Conservation (phyloP, 2,113 vertebrate genomes). For the Dasyprocta punctata region DNA sequence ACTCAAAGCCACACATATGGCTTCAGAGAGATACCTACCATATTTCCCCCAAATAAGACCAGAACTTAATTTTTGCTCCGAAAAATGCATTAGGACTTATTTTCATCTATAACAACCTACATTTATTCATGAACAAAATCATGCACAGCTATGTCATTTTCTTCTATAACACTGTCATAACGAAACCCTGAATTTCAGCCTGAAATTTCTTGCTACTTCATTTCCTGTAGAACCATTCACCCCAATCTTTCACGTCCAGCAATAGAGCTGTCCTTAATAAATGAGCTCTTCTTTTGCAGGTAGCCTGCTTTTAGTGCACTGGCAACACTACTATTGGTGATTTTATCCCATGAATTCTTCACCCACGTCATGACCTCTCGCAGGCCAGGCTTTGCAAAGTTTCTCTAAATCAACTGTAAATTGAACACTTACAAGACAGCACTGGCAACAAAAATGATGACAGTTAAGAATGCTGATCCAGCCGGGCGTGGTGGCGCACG, state of each 20-base stretch:
- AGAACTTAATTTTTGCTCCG: neutral
- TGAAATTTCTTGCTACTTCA: neutral
- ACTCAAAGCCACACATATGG: neutral
- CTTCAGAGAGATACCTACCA: neutral
- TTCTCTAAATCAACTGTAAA: neutral
- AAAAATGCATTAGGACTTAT: neutral
- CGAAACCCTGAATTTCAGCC: neutral
- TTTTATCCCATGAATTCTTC: neutral
- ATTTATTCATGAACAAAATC: neutral
- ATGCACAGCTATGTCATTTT: neutral
- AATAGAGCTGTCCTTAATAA: neutral
- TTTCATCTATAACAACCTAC: neutral
- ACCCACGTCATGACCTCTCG: neutral
- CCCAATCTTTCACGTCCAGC: neutral
- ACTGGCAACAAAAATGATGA: neutral
- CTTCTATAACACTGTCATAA: neutral
- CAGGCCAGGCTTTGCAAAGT: neutral
- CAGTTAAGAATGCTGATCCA: neutral
- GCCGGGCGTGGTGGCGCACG: no score
- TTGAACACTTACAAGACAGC: neutral
- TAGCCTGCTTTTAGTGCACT: neutral
- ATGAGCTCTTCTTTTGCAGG: neutral
- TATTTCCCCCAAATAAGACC: neutral
- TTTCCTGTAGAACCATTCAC: neutral
- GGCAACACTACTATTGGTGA: neutral